Percentiles rank a stretch among this genome's conserved stretches.
phyloP scores from a whole-genome alignment of 2,888 invertebrate species.

The Neoaliturus tenellus region DNA sequence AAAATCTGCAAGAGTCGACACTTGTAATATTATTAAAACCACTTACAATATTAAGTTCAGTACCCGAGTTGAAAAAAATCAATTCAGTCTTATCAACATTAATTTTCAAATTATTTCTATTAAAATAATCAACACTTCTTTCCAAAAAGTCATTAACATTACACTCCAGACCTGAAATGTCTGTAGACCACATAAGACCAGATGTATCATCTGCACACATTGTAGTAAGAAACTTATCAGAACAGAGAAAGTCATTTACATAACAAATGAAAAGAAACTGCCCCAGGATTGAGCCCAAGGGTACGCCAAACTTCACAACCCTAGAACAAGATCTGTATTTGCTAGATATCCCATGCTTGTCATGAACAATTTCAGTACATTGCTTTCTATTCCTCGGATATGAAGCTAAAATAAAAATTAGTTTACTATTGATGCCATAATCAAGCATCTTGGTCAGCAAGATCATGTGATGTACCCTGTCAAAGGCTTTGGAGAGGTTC shows the following conservation, averaged over 20 bases:
- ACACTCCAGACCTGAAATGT: background rate
- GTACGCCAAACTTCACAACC: background rate
- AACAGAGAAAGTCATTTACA: background rate
- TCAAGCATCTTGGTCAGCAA: background rate
- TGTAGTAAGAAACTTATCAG: background rate
- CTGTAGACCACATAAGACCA: background rate
- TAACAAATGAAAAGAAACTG: background rate
- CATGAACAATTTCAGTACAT: background rate
- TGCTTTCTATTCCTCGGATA: background rate
- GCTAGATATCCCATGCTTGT: background rate
- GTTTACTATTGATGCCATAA: background rate
- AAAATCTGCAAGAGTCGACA: background rate
- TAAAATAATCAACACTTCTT: background rate
- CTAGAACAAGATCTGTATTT: background rate
- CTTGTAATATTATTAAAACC: background rate
- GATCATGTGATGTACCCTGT: background rate
- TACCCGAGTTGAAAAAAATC: background rate
- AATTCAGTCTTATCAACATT: background rate
- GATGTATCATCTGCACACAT: background rate
- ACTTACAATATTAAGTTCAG: background rate
- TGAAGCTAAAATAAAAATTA: background rate
- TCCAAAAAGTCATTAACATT: background rate
- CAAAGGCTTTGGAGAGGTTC: background rate
- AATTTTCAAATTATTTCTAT: background rate
- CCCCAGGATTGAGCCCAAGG: background rate